Percentiles rank a stretch among this genome's conserved stretches.
These are phyloP conservation scores for Crocuta crocuta DNA, from an alignment of 2,113 vertebrate species.

Conservation along the genomic window DNA sequence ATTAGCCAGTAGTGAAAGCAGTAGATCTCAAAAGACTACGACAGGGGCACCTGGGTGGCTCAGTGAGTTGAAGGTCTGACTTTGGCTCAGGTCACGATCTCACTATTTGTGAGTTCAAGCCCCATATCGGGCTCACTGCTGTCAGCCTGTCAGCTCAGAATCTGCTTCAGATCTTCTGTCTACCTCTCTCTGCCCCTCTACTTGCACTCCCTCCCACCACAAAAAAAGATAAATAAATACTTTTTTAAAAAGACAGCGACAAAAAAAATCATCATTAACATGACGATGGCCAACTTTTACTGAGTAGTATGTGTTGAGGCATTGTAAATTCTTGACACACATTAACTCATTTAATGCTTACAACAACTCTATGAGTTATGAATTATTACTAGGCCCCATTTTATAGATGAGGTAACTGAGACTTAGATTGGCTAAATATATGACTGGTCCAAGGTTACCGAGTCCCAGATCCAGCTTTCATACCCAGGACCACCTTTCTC, in stretches of 20 bases:
- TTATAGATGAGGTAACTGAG: not conserved
- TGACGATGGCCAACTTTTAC: not conserved
- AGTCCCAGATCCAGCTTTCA: not conserved
- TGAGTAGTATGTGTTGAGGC: not conserved
- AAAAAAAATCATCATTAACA: not conserved
- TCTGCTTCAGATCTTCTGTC: too few relatives aligned
- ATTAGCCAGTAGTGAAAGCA: not conserved
- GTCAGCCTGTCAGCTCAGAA: too few relatives aligned
- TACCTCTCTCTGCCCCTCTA: too few relatives aligned
- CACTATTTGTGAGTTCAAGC: too few relatives aligned
- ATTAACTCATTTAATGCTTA: slow-evolving; percentile 10
- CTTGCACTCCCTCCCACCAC: too few relatives aligned
- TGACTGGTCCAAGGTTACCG: not conserved
- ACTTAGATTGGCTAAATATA: not conserved
- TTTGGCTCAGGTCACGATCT: too few relatives aligned
- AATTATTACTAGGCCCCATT: not conserved
- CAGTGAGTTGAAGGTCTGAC: too few relatives aligned
- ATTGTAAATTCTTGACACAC: not conserved
- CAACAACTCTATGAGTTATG: not conserved
- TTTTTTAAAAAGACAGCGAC: not conserved
- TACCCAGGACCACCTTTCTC: not conserved
- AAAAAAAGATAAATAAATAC: too few relatives aligned
- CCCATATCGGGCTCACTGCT: too few relatives aligned
- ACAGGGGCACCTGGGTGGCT: too few relatives aligned
- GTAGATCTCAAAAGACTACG: not conserved